Conservation (phyloP, 1,140 invertebrate genomes). For the Papilio machaon region DNA sequence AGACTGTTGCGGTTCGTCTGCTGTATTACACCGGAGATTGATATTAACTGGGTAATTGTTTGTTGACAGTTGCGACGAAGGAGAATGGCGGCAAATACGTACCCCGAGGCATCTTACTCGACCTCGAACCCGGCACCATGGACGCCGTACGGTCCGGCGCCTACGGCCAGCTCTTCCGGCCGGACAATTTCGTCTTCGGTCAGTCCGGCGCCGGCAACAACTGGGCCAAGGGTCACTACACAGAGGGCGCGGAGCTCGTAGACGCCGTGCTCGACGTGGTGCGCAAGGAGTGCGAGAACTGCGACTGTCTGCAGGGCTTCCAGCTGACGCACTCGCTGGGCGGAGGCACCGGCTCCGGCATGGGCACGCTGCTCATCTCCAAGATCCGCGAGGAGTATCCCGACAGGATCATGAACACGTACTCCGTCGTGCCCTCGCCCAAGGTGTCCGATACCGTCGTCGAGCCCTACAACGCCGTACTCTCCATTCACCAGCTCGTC, state of each 20-base stretch:
- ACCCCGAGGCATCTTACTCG: slow-evolving; percentile 90
- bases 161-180: slow-evolving; percentile 91
- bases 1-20: too few species aligned
- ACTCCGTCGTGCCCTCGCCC: slow-evolving; percentile 90
- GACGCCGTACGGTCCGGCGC: slow-evolving; percentile 91
- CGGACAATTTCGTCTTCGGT: slow-evolving; percentile 80
- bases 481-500: slow-evolving; percentile 91
- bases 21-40: not conserved
- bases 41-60: slow-evolving; percentile 6
- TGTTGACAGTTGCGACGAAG: slow-evolving; percentile 65
- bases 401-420: slow-evolving; percentile 94
- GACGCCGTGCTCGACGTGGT: slow-evolving; percentile 92
- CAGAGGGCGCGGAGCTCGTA: slow-evolving; percentile 90
- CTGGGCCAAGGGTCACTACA: slow-evolving; percentile 96
- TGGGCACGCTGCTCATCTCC: slow-evolving; percentile 87
- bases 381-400: slow-evolving; percentile 91
- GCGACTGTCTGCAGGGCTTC: slow-evolving; percentile 90
- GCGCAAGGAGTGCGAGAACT: slow-evolving; percentile 90
- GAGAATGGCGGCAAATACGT: slow-evolving; percentile 83
- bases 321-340: slow-evolving; percentile 89
- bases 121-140: slow-evolving; percentile 94
- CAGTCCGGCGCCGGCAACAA: slow-evolving; percentile 83
- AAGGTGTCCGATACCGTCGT: slow-evolving; percentile 91
- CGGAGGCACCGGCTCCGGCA: slow-evolving; percentile 87
- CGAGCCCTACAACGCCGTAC: slow-evolving; percentile 92